Base-by-base conservation (phyloP, 2,888 invertebrate species). In the Physocephala rufipes region DNA sequence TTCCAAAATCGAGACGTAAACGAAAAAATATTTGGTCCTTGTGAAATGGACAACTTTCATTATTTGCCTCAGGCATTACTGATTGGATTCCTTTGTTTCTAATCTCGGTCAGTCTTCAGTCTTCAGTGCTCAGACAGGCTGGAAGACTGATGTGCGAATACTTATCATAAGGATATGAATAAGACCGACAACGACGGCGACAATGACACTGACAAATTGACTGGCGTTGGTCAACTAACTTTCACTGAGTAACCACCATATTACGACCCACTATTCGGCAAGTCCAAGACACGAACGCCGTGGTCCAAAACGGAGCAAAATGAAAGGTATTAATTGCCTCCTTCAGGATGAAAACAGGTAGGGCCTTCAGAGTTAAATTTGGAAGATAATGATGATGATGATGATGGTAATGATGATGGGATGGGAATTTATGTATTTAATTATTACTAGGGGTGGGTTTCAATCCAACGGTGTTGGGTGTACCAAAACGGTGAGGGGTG, bases 121-220 rank as follows among this genome's bases (percentile, higher is more conserved):
- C 58, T 12, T 59, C 45, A 2, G 12, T 4, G 15, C 12, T 24
- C 9, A 26, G 55, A 2, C 2, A 21, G 4, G 49, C 19, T 49
- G 49, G 36, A 36, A 9, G 36, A 36, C 36, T 9, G 36, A 36
- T 36, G 36, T 9, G 36, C 5, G 5, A 7, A 9, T 4, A 4
- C 36, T 36, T 36, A 36, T n/a, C n/a, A n/a, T n/a, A n/a, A n/a
- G n/a, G n/a, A n/a, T n/a, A n/a, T 36, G 36, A 36, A 36, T 7
- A 36, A 36, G 36, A 9, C 36, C 36, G 36, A 45, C 36, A 70
- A 24, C n/a, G 51, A 72, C 45, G 73, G 75, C 75, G 75, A 77
- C 82, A 78, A 78, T 78, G 81, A 81, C 80, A 81, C 71, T 77
- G 79, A 82, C 81, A 79, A 80, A 82, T 80, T 78, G 78, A 76